Conservation (phyloP, 2,888 invertebrate genomes). For the Artemia sp. region DNA sequence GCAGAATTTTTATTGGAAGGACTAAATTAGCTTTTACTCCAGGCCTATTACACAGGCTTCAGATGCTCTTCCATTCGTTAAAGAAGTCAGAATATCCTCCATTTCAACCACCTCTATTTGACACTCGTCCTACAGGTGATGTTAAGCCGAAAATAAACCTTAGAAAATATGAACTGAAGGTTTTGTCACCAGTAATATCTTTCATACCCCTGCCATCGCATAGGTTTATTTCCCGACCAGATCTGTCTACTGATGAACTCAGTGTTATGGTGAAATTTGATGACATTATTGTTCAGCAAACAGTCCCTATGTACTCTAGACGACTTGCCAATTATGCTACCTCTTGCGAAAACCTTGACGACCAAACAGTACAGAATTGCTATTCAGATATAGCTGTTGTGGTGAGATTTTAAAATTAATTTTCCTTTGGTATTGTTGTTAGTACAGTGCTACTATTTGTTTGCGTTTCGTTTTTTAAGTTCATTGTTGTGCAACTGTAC, state of each 20-base stretch:
- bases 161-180: not conserved
- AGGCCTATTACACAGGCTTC: not conserved
- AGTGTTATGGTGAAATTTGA: not conserved
- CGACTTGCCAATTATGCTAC: not conserved
- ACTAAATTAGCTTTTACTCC: not conserved
- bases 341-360: too few relatives aligned
- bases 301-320: not conserved
- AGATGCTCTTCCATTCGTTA: not conserved
- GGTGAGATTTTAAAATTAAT: too few relatives aligned
- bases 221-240: not conserved
- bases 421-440: too few relatives aligned
- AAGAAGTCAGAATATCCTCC: constrained; percentile 2
- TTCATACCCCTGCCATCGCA: not conserved
- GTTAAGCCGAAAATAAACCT: not conserved
- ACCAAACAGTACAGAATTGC: too few relatives aligned
- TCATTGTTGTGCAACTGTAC: too few relatives aligned
- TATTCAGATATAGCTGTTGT: too few relatives aligned
- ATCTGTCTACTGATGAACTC: not conserved
- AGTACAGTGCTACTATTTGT: too few relatives aligned
- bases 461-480: too few relatives aligned
- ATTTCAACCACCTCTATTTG: not conserved
- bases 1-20: constrained; percentile 1
- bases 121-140: not conserved
- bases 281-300: not conserved
- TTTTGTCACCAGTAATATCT: not conserved